Conservation (phyloP, 2,113 vertebrate genomes). For the Anser brachyrhynchus region DNA sequence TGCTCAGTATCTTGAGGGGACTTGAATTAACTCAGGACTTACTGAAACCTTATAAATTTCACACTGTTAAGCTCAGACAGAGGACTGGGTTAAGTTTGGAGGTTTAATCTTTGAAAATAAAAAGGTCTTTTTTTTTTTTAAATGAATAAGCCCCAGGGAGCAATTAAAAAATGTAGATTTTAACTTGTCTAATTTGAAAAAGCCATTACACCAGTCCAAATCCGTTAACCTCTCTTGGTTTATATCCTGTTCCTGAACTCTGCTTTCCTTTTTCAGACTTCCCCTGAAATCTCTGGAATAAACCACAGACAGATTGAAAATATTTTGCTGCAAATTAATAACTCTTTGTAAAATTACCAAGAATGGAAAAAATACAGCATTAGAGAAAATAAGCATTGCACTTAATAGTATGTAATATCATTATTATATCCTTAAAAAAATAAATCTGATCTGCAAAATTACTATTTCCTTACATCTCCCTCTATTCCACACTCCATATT, state of each 20-base stretch:
- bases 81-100: background rate
- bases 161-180: background rate
- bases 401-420: background rate
- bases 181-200: conserved; percentile 30
- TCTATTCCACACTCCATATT: background rate
- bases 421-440: background rate
- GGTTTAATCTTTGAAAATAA: conserved; percentile 11
- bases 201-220: conserved; percentile 2
- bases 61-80: background rate
- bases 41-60: background rate
- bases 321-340: background rate
- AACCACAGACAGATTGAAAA: conserved; percentile 41
- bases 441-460: background rate
- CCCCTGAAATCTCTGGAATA: conserved; percentile 35
- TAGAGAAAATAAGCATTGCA: background rate
- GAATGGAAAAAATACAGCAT: background rate
- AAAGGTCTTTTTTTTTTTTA: conserved; percentile 12
- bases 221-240: background rate
- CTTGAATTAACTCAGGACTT: background rate
- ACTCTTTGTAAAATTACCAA: background rate
- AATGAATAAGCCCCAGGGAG: conserved; percentile 5
- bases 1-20: background rate
- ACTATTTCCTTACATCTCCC: background rate
- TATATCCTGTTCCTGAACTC: conserved; percentile 25
- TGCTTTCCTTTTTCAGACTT: conserved; percentile 36